Conservation (phyloP, 2,888 invertebrate genomes). For the Protonemura montana region DNA sequence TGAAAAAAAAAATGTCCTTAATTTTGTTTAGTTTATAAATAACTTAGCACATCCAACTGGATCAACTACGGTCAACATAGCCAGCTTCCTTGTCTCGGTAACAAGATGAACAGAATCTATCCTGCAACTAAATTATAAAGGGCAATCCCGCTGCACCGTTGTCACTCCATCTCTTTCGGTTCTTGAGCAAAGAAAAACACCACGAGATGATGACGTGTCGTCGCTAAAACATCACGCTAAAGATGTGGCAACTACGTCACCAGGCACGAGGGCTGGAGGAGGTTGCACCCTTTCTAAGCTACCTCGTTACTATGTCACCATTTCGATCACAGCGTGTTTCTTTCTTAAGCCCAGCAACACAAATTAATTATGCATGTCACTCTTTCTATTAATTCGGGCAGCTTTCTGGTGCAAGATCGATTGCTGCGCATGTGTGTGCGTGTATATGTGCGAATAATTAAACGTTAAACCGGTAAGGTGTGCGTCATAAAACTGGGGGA, state of each 20-base stretch:
- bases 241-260: background rate
- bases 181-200: background rate
- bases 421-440: constrained; percentile 27
- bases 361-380: background rate
- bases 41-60: background rate
- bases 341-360: background rate
- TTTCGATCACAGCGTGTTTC: background rate
- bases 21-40: background rate
- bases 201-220: background rate
- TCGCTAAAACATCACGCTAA: background rate
- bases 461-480: background rate
- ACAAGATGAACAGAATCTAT: background rate
- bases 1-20: constrained; percentile 1
- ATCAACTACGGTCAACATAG: background rate
- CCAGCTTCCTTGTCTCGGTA: background rate
- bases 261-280: background rate
- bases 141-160: background rate
- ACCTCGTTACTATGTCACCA: too few relatives aligned
- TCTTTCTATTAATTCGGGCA: background rate
- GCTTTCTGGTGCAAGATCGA: background rate
- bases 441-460: constrained; percentile 21
- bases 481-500: constrained; percentile 7
- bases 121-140: background rate
- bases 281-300: background rate
- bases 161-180: background rate